Evolutionary conservation across 2,888 invertebrate species (phyloP).

Genomic region (Leptothorax acervorum): DNA sequence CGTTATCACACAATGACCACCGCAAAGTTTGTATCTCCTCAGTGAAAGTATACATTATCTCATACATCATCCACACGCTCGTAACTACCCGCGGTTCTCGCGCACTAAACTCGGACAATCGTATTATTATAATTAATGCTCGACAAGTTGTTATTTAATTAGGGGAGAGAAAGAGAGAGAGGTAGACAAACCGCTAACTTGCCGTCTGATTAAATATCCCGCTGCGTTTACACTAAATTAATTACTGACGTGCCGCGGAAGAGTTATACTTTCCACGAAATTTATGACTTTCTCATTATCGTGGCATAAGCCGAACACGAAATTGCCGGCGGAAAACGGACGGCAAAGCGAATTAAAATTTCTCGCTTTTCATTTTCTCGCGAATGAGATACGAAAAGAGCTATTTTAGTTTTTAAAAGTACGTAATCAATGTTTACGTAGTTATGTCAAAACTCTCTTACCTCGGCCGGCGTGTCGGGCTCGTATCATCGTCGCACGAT

Average conservation of each 20-base stretch:
- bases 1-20: not conserved
- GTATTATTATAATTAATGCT: conserved; percentile 58
- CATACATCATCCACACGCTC: conserved; percentile 17
- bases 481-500: conserved; percentile 77
- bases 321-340: conserved; percentile 4
- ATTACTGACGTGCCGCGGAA: conserved; percentile 45
- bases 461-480: conserved; percentile 81
- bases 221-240: conserved; percentile 52
- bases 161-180: conserved; percentile 17
- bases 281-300: conserved; percentile 22
- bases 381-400: conserved; percentile 3
- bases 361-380: not conserved
- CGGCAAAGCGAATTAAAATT: conserved; percentile 21
- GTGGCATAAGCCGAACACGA: not conserved
- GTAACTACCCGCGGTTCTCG: not conserved
- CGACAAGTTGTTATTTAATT: conserved; percentile 48
- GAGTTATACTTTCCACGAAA: conserved; percentile 43
- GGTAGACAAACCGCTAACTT: not conserved
- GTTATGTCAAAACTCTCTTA: conserved; percentile 62
- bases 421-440: not conserved
- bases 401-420: not conserved
- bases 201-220: conserved; percentile 62
- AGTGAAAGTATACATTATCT: conserved; percentile 24
- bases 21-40: conserved; percentile 23
- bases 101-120: conserved; percentile 36